Conservation (phyloP, 2,888 invertebrate genomes). For the Mechanitis messenoides region DNA sequence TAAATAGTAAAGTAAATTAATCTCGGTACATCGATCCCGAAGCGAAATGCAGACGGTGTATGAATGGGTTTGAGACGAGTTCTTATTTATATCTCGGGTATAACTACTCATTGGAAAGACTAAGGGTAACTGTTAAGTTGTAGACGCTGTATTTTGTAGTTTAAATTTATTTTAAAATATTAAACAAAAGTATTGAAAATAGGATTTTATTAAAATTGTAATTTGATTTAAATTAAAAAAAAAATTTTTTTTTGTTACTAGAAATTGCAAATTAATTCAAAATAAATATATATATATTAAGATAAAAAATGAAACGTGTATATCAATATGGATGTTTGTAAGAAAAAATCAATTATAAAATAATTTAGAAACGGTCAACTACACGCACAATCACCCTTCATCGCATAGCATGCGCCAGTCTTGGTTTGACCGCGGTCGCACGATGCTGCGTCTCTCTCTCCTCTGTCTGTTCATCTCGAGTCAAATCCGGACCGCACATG, state of each 20-base stretch:
- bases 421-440: slow-evolving; percentile 45
- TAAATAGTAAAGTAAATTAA: slow-evolving; percentile 12
- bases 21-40: slow-evolving; percentile 26
- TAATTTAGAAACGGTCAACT: slow-evolving; percentile 16
- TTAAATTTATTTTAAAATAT: neutral
- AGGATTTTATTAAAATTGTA: no score
- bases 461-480: slow-evolving; percentile 47
- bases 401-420: slow-evolving; percentile 41
- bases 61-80: slow-evolving; percentile 39
- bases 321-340: no score
- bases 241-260: no score
- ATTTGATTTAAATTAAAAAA: no score
- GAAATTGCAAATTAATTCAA: no score
- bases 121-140: slow-evolving; percentile 18
- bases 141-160: neutral
- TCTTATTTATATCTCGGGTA: slow-evolving; percentile 34
- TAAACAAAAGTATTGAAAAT: no score
- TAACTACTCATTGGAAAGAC: slow-evolving; percentile 28
- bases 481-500: slow-evolving; percentile 49
- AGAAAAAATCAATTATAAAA: neutral
- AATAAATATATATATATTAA: no score
- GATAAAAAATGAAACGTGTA: no score
- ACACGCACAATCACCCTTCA: slow-evolving; percentile 26
- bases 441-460: slow-evolving; percentile 52
- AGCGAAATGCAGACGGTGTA: slow-evolving; percentile 32